These are phyloP conservation scores for Scyliorhinus canicula DNA, from an alignment of 2,797 vertebrate genomes.

Conservation along the genomic window DNA sequence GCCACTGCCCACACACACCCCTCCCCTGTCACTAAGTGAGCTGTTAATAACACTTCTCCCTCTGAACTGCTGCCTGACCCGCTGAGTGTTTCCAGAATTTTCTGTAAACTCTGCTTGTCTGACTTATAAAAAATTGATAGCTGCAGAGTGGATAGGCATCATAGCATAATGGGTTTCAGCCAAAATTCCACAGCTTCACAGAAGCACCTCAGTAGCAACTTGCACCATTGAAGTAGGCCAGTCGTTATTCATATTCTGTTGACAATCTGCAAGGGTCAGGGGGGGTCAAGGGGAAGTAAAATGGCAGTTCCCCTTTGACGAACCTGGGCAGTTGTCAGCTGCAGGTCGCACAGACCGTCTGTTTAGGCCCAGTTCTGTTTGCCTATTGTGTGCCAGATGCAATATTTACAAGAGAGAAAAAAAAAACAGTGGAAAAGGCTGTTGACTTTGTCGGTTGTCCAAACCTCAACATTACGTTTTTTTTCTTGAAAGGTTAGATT, in stretches of 20 bases:
- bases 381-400: constrained; percentile 32
- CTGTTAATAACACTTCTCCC: neutral
- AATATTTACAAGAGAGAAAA: constrained; percentile 37
- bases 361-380: constrained; percentile 1
- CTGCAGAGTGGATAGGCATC: neutral
- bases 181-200: neutral
- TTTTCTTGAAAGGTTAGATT: constrained; percentile 36
- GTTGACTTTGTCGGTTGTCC: constrained; percentile 31
- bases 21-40: neutral
- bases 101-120: neutral
- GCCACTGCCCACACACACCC: neutral
- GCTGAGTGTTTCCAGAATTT: neutral
- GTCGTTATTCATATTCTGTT: neutral
- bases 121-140: neutral
- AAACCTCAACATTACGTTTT: constrained; percentile 35
- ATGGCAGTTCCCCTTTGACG: neutral
- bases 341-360: neutral
- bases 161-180: neutral
- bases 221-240: neutral
- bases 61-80: neutral
- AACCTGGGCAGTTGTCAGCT: constrained; percentile 7
- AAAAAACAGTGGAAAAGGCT: constrained; percentile 34
- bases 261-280: neutral
- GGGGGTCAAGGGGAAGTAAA: neutral
- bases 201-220: neutral